Evolutionary conservation across 2,113 vertebrate genomes (phyloP).

Genomic region (Cyprinodon brontotheroides): DNA sequence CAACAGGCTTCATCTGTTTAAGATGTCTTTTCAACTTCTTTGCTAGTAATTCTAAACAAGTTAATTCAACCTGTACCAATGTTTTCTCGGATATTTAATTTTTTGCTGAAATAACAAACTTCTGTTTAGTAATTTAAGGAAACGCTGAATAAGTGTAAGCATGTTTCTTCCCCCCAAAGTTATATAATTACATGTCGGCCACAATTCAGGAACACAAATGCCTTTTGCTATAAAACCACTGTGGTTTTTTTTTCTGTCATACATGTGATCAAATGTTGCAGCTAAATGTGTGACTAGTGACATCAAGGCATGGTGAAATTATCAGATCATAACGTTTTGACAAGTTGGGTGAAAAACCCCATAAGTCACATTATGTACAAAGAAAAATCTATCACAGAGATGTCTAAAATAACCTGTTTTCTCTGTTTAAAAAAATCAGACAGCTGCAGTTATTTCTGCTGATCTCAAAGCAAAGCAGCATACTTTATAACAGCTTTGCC

Average conservation of each 20-base stretch:
- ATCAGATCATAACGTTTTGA: neutral
- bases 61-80: neutral
- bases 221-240: neutral
- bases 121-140: neutral
- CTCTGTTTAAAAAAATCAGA: too few species aligned
- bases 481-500: too few species aligned
- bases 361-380: too few species aligned
- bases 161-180: neutral
- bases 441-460: too few species aligned
- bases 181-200: neutral
- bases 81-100: neutral
- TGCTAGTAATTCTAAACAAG: neutral
- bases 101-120: neutral
- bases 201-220: slow-evolving; percentile 34
- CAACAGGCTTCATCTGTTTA: slow-evolving; percentile 2
- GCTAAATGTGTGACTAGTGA: slow-evolving; percentile 23
- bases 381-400: too few species aligned
- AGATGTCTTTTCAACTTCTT: too few species aligned
- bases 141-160: neutral
- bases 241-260: neutral
- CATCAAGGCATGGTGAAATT: neutral
- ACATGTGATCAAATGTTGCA: slow-evolving; percentile 7
- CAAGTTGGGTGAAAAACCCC: neutral
- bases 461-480: too few species aligned
- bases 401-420: too few species aligned